Percentiles rank a stretch among this genome's conserved stretches.
These are phyloP conservation scores for Actinemys pallida DNA, from an alignment of 2,113 vertebrate species.

Conservation along the genomic window DNA sequence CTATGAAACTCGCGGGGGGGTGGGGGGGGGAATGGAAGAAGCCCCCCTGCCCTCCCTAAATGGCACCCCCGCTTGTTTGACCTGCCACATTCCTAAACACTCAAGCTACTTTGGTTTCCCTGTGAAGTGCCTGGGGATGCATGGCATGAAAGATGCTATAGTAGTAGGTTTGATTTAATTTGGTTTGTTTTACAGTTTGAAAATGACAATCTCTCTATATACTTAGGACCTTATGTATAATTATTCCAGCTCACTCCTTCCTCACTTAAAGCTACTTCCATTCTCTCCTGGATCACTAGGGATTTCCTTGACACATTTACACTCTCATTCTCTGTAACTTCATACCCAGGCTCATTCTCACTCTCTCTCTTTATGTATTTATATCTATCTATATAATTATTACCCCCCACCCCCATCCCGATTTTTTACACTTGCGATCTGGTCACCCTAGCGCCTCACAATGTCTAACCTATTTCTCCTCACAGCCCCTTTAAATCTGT, in stretches of 20 bases:
- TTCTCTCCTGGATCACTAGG: slow-evolving; percentile 61
- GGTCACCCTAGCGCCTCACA: too few relatives aligned
- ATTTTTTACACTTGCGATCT: too few relatives aligned
- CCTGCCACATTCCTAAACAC: background rate
- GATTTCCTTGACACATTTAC: slow-evolving; percentile 74
- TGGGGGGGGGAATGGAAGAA: too few relatives aligned
- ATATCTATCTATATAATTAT: background rate
- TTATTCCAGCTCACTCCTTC: slow-evolving; percentile 56
- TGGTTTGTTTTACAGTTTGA: slow-evolving; percentile 62
- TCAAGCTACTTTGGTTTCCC: slow-evolving; percentile 1
- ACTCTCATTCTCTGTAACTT: slow-evolving; percentile 49
- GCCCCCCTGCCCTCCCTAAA: too few relatives aligned
- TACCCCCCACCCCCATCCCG: too few relatives aligned
- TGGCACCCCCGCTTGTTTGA: background rate
- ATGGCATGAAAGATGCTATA: background rate
- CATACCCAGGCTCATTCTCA: slow-evolving; percentile 23
- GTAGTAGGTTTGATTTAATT: slow-evolving; percentile 53
- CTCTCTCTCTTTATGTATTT: background rate
- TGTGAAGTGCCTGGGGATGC: slow-evolving; percentile 27
- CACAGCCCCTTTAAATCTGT: too few relatives aligned
- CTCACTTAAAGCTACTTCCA: slow-evolving; percentile 60
- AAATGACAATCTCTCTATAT: slow-evolving; percentile 52
- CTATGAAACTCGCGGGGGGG: too few relatives aligned
- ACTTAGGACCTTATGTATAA: slow-evolving; percentile 41
- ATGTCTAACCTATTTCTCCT: too few relatives aligned